These are phyloP conservation scores for Adrianichthys oophorus DNA, from an alignment of 2,797 vertebrate genomes.

Conservation along the genomic window DNA sequence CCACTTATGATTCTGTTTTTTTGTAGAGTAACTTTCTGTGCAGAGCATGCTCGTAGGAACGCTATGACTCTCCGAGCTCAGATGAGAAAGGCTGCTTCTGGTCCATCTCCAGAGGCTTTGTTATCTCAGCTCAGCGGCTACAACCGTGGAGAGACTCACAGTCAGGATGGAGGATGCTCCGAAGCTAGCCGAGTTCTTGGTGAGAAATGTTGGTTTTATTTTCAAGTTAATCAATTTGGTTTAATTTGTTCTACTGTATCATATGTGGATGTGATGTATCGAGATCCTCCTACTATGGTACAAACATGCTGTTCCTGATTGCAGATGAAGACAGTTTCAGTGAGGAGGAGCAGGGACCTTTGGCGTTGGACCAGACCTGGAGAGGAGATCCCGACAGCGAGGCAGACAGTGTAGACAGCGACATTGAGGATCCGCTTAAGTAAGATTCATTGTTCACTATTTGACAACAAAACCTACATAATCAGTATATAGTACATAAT, in stretches of 20 bases:
- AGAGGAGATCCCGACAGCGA: slow-evolving; percentile 97
- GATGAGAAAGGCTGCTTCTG: slow-evolving; percentile 84
- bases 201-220: slow-evolving; percentile 32
- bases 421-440: slow-evolving; percentile 98
- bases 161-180: slow-evolving; percentile 80
- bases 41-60: slow-evolving; percentile 90
- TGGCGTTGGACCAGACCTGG: slow-evolving; percentile 94
- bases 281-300: neutral
- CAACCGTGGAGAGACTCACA: slow-evolving; percentile 79
- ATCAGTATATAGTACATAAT: neutral
- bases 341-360: slow-evolving; percentile 87
- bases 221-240: neutral
- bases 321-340: slow-evolving; percentile 96
- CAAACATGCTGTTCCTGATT: neutral
- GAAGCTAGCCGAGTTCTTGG: slow-evolving; percentile 89
- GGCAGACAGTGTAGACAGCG: slow-evolving; percentile 94
- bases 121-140: slow-evolving; percentile 93
- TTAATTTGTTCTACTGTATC: too few species aligned
- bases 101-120: slow-evolving; percentile 84
- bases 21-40: slow-evolving; percentile 84
- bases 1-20: neutral
- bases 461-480: too few species aligned
- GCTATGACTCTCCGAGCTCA: slow-evolving; percentile 89
- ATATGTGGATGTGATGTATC: too few species aligned
- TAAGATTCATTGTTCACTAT: slow-evolving; percentile 53